Percentiles rank a stretch among this genome's conserved stretches.
Conservation (phyloP, 2,113 vertebrate species). For the Neodon shergylaensis region DNA sequence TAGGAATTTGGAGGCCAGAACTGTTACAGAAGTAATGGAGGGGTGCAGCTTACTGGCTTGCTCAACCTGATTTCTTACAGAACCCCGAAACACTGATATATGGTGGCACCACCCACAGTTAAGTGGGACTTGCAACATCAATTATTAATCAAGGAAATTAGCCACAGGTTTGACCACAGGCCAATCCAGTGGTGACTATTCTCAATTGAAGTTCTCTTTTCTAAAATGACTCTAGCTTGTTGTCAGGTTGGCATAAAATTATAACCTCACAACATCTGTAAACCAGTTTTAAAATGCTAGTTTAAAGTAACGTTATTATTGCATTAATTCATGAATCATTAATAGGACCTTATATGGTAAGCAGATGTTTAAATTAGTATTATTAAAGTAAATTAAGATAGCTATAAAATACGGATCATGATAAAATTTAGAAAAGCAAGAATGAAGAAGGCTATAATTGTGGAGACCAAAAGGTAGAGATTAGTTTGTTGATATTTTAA, state of each 20-base stretch:
- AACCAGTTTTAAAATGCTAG: background rate
- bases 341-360: background rate
- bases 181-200: background rate
- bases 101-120: too few species aligned
- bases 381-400: background rate
- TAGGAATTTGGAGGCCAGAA: background rate
- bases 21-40: background rate
- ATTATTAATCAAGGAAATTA: background rate
- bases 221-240: background rate
- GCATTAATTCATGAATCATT: background rate
- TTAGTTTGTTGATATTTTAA: too few species aligned
- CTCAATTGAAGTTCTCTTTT: background rate
- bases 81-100: background rate
- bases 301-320: background rate
- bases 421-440: background rate
- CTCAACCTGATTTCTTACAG: background rate
- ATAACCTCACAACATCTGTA: background rate
- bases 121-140: background rate
- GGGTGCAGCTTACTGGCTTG: background rate
- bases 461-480: background rate
- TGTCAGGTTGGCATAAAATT: background rate
- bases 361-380: background rate
- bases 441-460: background rate
- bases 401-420: background rate
- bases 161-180: background rate